Conservation (phyloP, 2,888 invertebrate species). For the Eristalis tenax region DNA sequence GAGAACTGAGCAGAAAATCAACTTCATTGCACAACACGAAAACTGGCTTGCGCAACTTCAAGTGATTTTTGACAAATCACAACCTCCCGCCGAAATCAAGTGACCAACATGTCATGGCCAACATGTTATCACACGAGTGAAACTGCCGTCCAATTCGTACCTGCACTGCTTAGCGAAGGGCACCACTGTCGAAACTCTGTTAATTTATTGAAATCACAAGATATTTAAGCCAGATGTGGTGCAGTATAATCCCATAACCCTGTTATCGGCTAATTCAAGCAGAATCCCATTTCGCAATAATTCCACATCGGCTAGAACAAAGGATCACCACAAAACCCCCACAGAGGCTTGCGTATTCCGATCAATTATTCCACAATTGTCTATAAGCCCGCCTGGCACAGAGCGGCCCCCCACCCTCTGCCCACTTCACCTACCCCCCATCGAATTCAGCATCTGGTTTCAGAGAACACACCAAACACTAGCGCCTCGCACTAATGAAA, state of each 20-base stretch:
- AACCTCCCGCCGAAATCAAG: no score
- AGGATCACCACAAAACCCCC: conserved; percentile 23
- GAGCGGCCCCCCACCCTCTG: not conserved
- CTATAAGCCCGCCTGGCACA: conserved; percentile 19
- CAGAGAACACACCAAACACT: conserved; percentile 7
- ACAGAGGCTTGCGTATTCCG: conserved; percentile 46
- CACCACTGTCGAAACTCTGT: not conserved
- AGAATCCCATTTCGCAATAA: conserved; percentile 16
- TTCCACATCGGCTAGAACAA: conserved; percentile 15
- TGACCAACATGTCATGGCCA: no score
- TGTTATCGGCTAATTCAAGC: conserved; percentile 10
- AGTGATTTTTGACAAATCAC: no score
- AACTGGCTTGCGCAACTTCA: no score
- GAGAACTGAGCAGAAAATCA: no score
- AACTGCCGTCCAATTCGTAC: no score
- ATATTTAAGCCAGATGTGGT: not conserved
- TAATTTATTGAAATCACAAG: not conserved
- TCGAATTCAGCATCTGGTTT: not conserved
- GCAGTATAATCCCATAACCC: not conserved
- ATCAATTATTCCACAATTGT: conserved; percentile 52
- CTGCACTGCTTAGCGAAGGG: no score
- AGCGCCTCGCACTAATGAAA: conserved; percentile 48
- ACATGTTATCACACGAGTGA: no score
- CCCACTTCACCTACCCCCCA: not conserved
- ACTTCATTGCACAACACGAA: no score